Conservation (phyloP, 2,888 invertebrate species). For the Lutraria lutraria region DNA sequence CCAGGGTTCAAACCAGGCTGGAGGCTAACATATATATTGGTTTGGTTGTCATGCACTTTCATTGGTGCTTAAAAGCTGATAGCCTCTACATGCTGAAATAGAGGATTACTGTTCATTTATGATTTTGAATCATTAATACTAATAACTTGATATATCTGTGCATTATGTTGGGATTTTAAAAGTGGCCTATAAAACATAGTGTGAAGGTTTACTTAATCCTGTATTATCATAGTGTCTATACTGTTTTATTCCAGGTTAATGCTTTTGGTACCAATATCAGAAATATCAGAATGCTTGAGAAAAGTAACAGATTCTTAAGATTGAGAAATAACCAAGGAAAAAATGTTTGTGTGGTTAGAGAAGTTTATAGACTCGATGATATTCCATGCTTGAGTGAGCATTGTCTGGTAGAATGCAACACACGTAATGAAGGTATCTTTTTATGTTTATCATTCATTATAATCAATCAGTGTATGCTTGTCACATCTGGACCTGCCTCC, state of each 20-base stretch:
- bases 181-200: background rate
- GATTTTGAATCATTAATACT: too few relatives aligned
- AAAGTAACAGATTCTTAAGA: conserved; percentile 73
- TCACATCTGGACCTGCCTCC: too few relatives aligned
- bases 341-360: conserved; percentile 85
- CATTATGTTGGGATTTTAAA: too few relatives aligned
- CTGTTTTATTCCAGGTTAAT: background rate
- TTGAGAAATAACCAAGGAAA: conserved; percentile 77
- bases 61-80: too few relatives aligned
- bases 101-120: too few relatives aligned
- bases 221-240: background rate
- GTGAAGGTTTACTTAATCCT: background rate
- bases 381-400: conserved; percentile 83
- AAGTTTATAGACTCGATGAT: conserved; percentile 84
- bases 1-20: too few relatives aligned
- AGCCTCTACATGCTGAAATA: too few relatives aligned
- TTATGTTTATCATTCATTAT: too few relatives aligned
- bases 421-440: conserved; percentile 54
- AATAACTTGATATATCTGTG: too few relatives aligned
- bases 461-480: too few relatives aligned
- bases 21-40: too few relatives aligned
- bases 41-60: too few relatives aligned
- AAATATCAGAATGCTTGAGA: conserved; percentile 66
- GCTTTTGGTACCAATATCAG: background rate
- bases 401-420: conserved; percentile 78